Percentiles rank a stretch among this genome's conserved stretches.
Evolutionary conservation across 1,140 invertebrate species (phyloP).

Genomic region (Antheraea pernyi): DNA sequence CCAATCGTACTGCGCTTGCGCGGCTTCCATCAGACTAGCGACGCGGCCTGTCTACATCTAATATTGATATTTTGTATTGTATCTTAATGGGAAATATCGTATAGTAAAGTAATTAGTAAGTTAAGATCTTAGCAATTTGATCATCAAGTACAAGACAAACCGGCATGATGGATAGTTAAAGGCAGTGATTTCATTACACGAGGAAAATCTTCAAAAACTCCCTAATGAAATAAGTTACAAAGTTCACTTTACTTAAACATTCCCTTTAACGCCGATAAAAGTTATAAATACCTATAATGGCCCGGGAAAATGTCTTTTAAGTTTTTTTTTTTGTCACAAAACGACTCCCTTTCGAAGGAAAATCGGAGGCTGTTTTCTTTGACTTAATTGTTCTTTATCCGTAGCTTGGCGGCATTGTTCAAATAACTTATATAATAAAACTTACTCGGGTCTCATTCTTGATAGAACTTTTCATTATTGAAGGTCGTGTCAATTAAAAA

Average conservation of each 20-base stretch:
- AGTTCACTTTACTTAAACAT: background rate
- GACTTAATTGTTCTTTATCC: slow-evolving; percentile 1
- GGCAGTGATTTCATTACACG: background rate
- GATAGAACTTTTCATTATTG: background rate
- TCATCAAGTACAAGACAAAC: background rate
- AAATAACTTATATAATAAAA: background rate
- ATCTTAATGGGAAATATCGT: no score
- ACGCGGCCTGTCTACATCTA: no score
- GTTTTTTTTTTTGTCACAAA: slow-evolving; percentile 2
- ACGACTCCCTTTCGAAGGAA: background rate
- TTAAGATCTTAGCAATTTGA: background rate
- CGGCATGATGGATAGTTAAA: background rate
- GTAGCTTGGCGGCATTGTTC: background rate
- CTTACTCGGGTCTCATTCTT: background rate
- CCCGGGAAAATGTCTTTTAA: slow-evolving; percentile 1
- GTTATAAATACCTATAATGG: slow-evolving; percentile 13
- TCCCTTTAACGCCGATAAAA: slow-evolving; percentile 1
- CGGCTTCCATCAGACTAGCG: no score
- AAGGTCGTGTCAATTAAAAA: no score
- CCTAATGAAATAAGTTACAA: slow-evolving; percentile 1
- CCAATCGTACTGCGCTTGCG: no score
- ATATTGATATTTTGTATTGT: no score
- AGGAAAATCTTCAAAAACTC: background rate
- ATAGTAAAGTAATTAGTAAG: no score
- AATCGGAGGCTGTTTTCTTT: slow-evolving; percentile 4